A percentile compares a stretch with the other conserved stretches of the same genome.
These are phyloP conservation scores for Eciton burchellii DNA, from an alignment of 1,140 invertebrate genomes.

Conservation along the genomic window DNA sequence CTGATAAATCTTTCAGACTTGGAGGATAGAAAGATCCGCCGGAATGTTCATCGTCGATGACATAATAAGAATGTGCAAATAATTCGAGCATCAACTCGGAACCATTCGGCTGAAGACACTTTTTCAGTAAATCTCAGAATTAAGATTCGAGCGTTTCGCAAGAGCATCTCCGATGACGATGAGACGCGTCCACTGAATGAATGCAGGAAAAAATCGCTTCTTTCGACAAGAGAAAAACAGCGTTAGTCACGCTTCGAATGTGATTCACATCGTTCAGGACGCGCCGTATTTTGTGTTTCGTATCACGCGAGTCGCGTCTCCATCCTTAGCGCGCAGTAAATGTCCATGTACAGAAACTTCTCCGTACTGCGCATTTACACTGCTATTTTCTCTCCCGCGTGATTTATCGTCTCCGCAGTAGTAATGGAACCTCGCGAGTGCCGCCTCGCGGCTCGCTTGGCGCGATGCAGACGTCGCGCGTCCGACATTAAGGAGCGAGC, in stretches of 20 bases:
- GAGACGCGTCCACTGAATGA: background rate
- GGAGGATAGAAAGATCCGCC: background rate
- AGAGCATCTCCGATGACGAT: background rate
- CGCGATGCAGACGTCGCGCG: background rate
- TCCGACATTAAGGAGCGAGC: background rate
- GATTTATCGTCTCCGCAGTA: conserved; percentile 48
- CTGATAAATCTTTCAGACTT: background rate
- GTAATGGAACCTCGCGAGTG: conserved; percentile 42
- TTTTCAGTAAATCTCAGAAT: background rate
- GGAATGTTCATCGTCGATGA: background rate
- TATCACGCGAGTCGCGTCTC: conserved; percentile 36
- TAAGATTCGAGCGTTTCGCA: background rate
- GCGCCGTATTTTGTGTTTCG: conserved; percentile 31
- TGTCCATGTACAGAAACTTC: conserved; percentile 14
- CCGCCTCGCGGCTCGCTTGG: background rate
- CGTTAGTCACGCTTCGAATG: conserved; percentile 21
- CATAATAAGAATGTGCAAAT: background rate
- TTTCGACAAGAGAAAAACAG: background rate
- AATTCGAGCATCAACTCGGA: background rate
- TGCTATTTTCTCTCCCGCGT: conserved; percentile 40
- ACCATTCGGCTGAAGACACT: background rate
- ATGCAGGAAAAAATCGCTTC: background rate
- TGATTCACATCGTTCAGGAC: conserved; percentile 20
- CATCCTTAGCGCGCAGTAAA: conserved; percentile 58
- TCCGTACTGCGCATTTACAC: conserved; percentile 15